Evolutionary conservation across 2,888 invertebrate genomes (phyloP).

Genomic region (Cyaniris semiargus): DNA sequence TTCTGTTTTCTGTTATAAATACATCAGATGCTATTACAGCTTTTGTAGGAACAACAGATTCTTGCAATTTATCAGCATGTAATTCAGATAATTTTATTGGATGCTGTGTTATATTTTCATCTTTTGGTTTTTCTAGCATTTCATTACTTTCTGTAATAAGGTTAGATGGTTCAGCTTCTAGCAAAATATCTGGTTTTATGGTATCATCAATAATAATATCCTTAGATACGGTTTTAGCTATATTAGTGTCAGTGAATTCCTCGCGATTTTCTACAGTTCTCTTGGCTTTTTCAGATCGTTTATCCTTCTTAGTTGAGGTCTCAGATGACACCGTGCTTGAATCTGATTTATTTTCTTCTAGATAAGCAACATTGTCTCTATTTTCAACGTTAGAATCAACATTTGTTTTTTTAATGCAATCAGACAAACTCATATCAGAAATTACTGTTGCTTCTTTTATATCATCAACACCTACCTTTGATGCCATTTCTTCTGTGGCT

Average conservation of each 20-base stretch:
- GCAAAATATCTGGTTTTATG: background rate
- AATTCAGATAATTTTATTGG: background rate
- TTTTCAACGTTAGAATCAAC: background rate
- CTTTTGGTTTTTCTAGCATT: background rate
- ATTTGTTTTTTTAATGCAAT: background rate
- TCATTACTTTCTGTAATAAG: background rate
- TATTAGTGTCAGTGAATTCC: background rate
- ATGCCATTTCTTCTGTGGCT: background rate
- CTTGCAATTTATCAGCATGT: background rate
- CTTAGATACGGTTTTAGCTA: background rate
- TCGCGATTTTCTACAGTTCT: background rate
- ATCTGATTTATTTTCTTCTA: background rate
- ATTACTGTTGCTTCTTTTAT: background rate
- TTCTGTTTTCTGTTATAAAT: background rate
- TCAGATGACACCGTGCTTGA: background rate
- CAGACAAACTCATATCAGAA: background rate
- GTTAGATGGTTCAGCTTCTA: background rate
- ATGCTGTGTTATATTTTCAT: background rate
- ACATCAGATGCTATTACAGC: background rate
- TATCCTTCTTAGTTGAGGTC: background rate
- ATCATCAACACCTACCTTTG: background rate
- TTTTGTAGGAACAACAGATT: background rate
- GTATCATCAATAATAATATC: background rate
- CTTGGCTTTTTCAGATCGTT: constrained; percentile 14
- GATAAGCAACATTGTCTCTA: background rate